Base-by-base conservation (phyloP, 2,113 vertebrate genomes). In the Stictonetta naevosa region DNA sequence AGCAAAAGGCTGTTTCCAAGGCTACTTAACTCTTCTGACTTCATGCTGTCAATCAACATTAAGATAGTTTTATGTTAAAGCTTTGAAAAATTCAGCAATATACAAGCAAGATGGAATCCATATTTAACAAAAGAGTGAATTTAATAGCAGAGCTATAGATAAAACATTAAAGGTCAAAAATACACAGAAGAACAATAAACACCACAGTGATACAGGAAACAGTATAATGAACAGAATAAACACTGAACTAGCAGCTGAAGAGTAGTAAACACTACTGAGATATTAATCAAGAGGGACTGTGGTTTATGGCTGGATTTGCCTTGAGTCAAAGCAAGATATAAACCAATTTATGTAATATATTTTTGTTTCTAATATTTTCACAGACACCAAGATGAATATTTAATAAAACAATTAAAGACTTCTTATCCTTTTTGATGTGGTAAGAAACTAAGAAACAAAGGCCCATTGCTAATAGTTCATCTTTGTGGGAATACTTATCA, bases 341-440 rank as follows among this genome's bases (percentile, higher is more conserved):
- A 98, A 93, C 86, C 90, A 93, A 96, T 96, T 97, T 97, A 79
- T 96, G 67, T 96, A 96, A 96, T 95, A 93, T 96, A 97, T 95
- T 97, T 97, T 94, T 94, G 84, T 90, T 97, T 96, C 90, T 97
- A 98, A 97, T 97, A 96, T 96, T 97, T 98, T 96, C 96, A 96
- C 92, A 97, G 92, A 68, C 85, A 97, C 71, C 84, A 93, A 96
- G 97, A 97, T 97, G 95, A 98, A 98, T 98, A 97, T 97, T 98
- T 98, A 97, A 98, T 98, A 97, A 97, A 97, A 97, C 86, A 95
- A 97, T 96, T 95, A 97, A 97, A 97, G 94, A 96, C 95, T 96
- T 89, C 88, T 92, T 97, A 93, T 64, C 67, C 78, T 85, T 98
- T 98, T 96, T 97, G 97, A 97, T 95, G 91, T 94, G 96, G 88